These are phyloP conservation scores for Chloromyia formosa DNA, from an alignment of 2,888 invertebrate species.

Conservation along the genomic window DNA sequence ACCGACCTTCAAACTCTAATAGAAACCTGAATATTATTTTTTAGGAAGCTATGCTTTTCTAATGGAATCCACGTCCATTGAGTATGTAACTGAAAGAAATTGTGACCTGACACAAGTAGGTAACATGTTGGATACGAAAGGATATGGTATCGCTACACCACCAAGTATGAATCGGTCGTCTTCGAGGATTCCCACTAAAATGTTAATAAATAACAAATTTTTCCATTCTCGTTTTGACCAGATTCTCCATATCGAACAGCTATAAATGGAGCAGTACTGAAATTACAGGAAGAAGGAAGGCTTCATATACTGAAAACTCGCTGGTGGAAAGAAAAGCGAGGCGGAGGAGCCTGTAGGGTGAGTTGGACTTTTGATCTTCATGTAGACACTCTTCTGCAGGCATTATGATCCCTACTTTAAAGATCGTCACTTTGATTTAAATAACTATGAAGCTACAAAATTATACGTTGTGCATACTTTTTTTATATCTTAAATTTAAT, in stretches of 20 bases:
- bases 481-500: neutral
- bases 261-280: slow-evolving; percentile 92
- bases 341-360: slow-evolving; percentile 86
- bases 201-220: neutral
- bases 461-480: no score
- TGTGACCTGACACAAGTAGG: slow-evolving; percentile 93
- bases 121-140: slow-evolving; percentile 91
- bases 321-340: slow-evolving; percentile 97
- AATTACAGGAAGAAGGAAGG: slow-evolving; percentile 94
- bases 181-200: neutral
- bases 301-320: slow-evolving; percentile 91
- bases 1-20: no score
- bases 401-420: no score
- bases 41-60: slow-evolving; percentile 86
- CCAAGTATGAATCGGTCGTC: slow-evolving; percentile 83
- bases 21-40: no score
- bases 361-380: slow-evolving; percentile 58
- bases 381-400: no score
- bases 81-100: slow-evolving; percentile 89
- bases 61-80: slow-evolving; percentile 97
- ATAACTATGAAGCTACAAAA: no score
- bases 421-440: no score
- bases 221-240: slow-evolving; percentile 59
- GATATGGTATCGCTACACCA: slow-evolving; percentile 94
- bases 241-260: slow-evolving; percentile 94